A percentile compares a stretch with the other conserved stretches of the same genome.
Conservation (phyloP, 2,888 invertebrate species). For the Apocheima hispidaria region DNA sequence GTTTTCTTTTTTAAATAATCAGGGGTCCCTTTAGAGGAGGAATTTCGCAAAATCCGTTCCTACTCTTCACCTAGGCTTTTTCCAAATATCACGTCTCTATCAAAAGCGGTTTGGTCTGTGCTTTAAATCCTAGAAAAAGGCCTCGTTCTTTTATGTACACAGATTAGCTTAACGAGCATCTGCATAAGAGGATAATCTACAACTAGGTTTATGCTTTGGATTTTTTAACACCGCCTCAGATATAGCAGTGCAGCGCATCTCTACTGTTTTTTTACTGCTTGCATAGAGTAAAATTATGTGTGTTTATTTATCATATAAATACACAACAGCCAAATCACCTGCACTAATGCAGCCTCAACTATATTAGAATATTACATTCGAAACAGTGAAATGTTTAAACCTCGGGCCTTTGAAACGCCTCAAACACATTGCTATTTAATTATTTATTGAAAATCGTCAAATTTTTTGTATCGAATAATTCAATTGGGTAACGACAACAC, state of each 20-base stretch:
- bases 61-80: no score
- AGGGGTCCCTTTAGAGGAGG: no score
- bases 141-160: no score
- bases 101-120: no score
- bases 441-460: constrained; percentile 67
- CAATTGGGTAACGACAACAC: constrained; percentile 77
- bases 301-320: constrained; percentile 57
- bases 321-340: constrained; percentile 75
- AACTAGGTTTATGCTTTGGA: neutral
- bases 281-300: constrained; percentile 56
- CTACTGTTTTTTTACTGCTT: constrained; percentile 41
- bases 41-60: no score
- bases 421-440: constrained; percentile 65
- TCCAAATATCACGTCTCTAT: no score
- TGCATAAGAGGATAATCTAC: neutral
- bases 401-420: constrained; percentile 39
- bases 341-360: constrained; percentile 51
- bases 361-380: constrained; percentile 51
- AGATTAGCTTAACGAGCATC: no score
- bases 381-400: constrained; percentile 39
- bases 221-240: neutral
- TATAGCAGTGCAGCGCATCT: constrained; percentile 1
- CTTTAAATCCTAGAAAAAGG: no score
- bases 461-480: constrained; percentile 62
- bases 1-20: no score